Base-by-base conservation (phyloP, 2,888 invertebrate genomes). In the Sturmia bella region DNA sequence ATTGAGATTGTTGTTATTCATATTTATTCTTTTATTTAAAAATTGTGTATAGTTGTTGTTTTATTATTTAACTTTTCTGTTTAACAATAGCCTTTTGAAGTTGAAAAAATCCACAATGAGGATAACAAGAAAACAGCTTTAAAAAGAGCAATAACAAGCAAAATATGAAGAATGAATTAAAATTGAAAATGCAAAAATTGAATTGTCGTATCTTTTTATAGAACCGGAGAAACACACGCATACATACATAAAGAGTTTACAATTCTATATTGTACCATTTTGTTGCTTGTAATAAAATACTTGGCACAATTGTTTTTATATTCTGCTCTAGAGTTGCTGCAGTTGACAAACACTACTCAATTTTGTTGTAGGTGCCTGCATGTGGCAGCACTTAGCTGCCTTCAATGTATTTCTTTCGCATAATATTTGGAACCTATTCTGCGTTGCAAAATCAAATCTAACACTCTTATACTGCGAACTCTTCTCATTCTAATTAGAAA, bases 91-190 rank as follows among this genome's bases (percentile, higher is more conserved):
- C 21, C 45, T 21, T 43, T 72, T 24, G 50, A 39, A 41, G 9
- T 32, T 9, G 32, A 32, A 52, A 37, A n/a, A 57, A 37, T 12
- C 48, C 50, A 73, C 45, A 74, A 77, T 12, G 48, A 48, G 19
- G n/a, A 76, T 17, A 59, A 72, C 83, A 85, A 63, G 32, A 59
- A 61, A 12, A 57, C 27, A 59, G 21, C 12, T 21, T 12, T 1
- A 63, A 69, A 32, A 61, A 56, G 61, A 17, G 37, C n/a, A 24
- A 45, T 19, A 39, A 12, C 0, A 48, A 21, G 1, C 45, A 27
- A 70, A 76, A 85, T 84, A 85, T 84, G 85, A 87, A 85, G 85
- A 87, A 87, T 86, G 85, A 87, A 87, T 87, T 87, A 86, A 87
- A 88, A 87, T 87, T 88, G 86, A 85, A 85, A 86, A 86, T 85